Evolutionary conservation across 2,113 vertebrate species (phyloP).

Genomic region (Baryphthengus martii): DNA sequence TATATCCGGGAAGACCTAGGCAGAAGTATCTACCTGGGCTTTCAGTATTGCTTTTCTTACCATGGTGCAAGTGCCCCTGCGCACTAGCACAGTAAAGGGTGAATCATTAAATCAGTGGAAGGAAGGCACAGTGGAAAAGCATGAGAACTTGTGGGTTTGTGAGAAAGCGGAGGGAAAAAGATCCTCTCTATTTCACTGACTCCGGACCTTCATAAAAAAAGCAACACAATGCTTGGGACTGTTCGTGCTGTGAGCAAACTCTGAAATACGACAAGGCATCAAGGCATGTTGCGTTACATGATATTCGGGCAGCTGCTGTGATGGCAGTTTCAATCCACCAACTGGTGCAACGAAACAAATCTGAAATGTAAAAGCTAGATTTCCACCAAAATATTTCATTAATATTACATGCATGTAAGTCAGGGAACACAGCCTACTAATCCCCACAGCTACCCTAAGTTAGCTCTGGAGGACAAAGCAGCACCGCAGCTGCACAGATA

Average conservation of each 20-base stretch:
- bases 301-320: slow-evolving; percentile 56
- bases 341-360: slow-evolving; percentile 58
- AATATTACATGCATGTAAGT: slow-evolving; percentile 8
- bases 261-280: slow-evolving; percentile 56
- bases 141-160: background rate
- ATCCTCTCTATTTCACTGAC: slow-evolving; percentile 1
- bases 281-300: slow-evolving; percentile 38
- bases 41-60: background rate
- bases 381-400: slow-evolving; percentile 55
- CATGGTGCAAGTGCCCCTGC: background rate
- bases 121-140: background rate
- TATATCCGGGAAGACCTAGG: background rate
- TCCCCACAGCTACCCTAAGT: background rate
- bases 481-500: background rate
- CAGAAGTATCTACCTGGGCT: background rate
- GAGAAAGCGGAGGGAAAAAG: slow-evolving; percentile 14
- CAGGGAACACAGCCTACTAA: slow-evolving; percentile 32
- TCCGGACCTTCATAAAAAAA: background rate
- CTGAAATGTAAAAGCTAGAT: slow-evolving; percentile 62
- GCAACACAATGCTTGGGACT: slow-evolving; percentile 47
- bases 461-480: slow-evolving; percentile 8
- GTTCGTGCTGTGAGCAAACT: slow-evolving; percentile 2
- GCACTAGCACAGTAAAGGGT: background rate
- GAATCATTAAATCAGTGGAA: background rate
- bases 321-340: slow-evolving; percentile 49